Evolutionary conservation across 2,113 vertebrate species (phyloP).

Genomic region (Platycercus adscitus): DNA sequence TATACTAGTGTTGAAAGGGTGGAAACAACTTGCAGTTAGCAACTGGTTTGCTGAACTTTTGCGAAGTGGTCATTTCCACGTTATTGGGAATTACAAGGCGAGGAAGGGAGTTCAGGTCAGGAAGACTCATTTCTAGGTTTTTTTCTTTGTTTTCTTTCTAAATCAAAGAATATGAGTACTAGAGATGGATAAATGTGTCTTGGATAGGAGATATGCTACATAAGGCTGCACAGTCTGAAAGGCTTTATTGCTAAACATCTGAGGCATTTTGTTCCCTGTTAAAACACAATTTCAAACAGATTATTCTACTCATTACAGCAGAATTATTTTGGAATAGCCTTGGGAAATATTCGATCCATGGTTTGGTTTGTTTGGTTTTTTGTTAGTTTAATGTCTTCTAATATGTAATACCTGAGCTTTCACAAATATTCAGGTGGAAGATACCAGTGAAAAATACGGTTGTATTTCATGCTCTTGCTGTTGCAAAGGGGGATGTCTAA

Average conservation of each 20-base stretch:
- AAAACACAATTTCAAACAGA: background rate
- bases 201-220: rapidly evolving
- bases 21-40: background rate
- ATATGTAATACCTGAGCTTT: background rate
- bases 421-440: background rate
- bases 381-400: background rate
- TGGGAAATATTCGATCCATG: background rate
- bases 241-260: background rate
- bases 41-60: background rate
- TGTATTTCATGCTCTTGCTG: background rate
- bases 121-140: background rate
- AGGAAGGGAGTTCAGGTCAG: background rate
- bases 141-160: background rate
- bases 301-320: background rate
- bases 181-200: background rate
- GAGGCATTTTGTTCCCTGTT: background rate
- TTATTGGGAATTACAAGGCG: background rate
- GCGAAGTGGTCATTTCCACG: background rate
- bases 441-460: background rate
- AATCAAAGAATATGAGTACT: background rate
- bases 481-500: slow-evolving; percentile 7
- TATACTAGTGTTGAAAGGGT: background rate
- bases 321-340: background rate
- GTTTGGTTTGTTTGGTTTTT: background rate
- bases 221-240: background rate